phyloP scores from a whole-genome alignment of 1,140 invertebrate genomes.

The Danaus plexippus region DNA sequence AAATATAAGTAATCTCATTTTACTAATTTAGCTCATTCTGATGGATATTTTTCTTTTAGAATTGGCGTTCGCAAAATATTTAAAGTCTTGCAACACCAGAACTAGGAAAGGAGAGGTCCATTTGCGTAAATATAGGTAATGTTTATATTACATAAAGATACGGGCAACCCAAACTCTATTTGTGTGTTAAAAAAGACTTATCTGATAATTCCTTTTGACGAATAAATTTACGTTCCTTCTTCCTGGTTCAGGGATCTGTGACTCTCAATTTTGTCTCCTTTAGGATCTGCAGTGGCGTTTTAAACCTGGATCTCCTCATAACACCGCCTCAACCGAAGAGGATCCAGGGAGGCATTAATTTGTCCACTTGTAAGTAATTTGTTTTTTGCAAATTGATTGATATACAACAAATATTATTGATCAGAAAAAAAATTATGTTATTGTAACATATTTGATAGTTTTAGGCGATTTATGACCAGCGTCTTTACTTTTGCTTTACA shows the following conservation, averaged over 20 bases:
- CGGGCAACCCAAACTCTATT: too few relatives aligned
- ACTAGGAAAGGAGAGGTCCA: slow-evolving; percentile 50
- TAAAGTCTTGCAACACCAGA: slow-evolving; percentile 35
- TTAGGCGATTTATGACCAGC: too few relatives aligned
- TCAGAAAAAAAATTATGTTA: too few relatives aligned
- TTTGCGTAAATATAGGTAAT: slow-evolving; percentile 55
- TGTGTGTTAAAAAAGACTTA: too few relatives aligned
- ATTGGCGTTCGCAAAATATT: slow-evolving; percentile 42
- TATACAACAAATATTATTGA: too few relatives aligned
- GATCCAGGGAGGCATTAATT: slow-evolving; percentile 30
- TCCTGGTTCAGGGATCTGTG: neutral
- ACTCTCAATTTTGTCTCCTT: slow-evolving; percentile 1
- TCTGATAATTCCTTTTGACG: neutral
- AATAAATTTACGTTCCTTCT: neutral
- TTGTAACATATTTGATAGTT: too few relatives aligned
- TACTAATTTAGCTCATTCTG: too few relatives aligned
- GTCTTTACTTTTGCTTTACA: too few relatives aligned
- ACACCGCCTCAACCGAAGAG: slow-evolving; percentile 59
- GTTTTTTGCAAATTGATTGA: neutral
- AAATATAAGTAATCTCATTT: slow-evolving; percentile 1
- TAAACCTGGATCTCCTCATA: slow-evolving; percentile 53
- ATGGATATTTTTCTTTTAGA: slow-evolving; percentile 30
- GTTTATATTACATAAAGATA: slow-evolving; percentile 2
- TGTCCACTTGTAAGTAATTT: slow-evolving; percentile 52
- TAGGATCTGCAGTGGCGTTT: slow-evolving; percentile 57